These are phyloP conservation scores for Bugula neritina DNA, from an alignment of 2,888 invertebrate species.

Conservation along the genomic window DNA sequence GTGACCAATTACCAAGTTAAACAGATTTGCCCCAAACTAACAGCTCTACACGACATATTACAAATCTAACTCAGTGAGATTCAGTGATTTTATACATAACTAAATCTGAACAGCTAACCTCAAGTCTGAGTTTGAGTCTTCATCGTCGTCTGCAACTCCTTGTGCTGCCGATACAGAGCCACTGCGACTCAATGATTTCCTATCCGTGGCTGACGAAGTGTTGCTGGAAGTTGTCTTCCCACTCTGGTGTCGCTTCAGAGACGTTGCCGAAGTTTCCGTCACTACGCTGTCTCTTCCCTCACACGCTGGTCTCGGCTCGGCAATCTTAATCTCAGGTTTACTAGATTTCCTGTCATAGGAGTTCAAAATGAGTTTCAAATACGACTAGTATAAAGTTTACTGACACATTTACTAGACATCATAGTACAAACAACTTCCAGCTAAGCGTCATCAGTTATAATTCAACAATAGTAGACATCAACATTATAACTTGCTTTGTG, in stretches of 20 bases:
- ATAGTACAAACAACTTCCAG: too few species aligned
- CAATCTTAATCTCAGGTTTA: constrained; percentile 16
- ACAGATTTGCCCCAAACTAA: too few species aligned
- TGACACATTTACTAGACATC: too few species aligned
- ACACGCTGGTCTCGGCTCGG: constrained; percentile 20
- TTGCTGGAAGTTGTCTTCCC: not conserved
- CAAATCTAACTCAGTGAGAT: too few species aligned
- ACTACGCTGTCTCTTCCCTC: constrained; percentile 12
- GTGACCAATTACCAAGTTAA: too few species aligned
- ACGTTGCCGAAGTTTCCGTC: not conserved
- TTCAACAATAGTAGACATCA: too few species aligned
- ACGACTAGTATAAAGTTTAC: not conserved
- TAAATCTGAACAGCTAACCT: too few species aligned
- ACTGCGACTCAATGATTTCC: not conserved
- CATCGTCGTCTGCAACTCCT: not conserved
- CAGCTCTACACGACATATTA: too few species aligned
- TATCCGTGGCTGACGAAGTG: not conserved
- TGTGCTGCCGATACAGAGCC: not conserved
- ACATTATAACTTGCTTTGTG: too few species aligned
- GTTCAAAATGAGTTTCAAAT: not conserved
- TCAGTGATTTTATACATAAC: too few species aligned
- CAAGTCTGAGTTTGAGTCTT: constrained; percentile 6
- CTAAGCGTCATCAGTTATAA: too few species aligned
- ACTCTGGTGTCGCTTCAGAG: not conserved
- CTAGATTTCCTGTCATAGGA: constrained; percentile 19